Percentiles rank a stretch among this genome's conserved stretches.
Conservation (phyloP, 2,888 invertebrate species). For the Sicus ferrugineus region DNA sequence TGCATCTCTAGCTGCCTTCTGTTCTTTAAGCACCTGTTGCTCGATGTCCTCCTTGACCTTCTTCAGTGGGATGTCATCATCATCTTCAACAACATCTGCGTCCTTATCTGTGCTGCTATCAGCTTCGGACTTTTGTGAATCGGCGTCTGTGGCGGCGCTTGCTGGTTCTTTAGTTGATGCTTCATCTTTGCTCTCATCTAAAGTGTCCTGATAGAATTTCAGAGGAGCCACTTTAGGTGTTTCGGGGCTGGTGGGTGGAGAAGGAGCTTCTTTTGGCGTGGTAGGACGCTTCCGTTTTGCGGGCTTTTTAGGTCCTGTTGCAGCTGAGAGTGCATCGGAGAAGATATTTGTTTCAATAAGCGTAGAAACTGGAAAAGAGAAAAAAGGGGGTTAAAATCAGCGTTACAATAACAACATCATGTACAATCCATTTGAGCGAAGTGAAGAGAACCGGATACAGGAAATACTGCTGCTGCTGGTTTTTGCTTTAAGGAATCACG, state of each 20-base stretch:
- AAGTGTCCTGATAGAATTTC: slow-evolving; percentile 90
- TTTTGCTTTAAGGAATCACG: slow-evolving; percentile 37
- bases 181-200: slow-evolving; percentile 69
- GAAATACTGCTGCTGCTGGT: slow-evolving; percentile 22
- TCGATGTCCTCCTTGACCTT: slow-evolving; percentile 63
- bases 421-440: too few relatives aligned
- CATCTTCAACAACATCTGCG: slow-evolving; percentile 50
- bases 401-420: neutral
- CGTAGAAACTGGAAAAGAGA: slow-evolving; percentile 69
- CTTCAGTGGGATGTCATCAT: slow-evolving; percentile 63
- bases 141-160: too few relatives aligned
- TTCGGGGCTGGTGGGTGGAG: slow-evolving; percentile 68
- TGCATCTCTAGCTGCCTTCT: slow-evolving; percentile 40
- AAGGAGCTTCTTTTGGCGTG: slow-evolving; percentile 74
- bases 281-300: slow-evolving; percentile 80
- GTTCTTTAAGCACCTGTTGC: slow-evolving; percentile 56
- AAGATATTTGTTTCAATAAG: slow-evolving; percentile 92
- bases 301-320: slow-evolving; percentile 76
- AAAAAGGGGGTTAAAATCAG: slow-evolving; percentile 4
- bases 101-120: slow-evolving; percentile 40
- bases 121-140: slow-evolving; percentile 40
- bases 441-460: neutral
- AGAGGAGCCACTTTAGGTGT: slow-evolving; percentile 68
- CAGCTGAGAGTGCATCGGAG: slow-evolving; percentile 87
- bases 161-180: slow-evolving; percentile 47